phyloP scores from a whole-genome alignment of 2,113 vertebrate species.

The Periophthalmus modestus region DNA sequence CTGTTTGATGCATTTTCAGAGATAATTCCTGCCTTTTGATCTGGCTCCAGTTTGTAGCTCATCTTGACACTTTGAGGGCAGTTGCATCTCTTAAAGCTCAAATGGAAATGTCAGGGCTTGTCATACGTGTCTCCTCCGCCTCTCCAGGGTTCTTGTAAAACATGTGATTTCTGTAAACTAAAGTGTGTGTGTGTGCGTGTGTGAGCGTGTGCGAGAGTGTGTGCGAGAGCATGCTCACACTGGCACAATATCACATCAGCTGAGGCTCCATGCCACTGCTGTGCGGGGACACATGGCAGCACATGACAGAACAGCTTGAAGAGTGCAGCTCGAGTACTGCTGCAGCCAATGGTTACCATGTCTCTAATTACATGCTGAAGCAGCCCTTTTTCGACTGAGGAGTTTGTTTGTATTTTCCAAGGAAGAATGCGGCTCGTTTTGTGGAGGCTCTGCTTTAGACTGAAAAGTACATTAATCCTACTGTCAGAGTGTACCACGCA shows the following conservation, averaged over 20 bases:
- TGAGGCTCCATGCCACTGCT: constrained; percentile 50
- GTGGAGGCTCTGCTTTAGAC: neutral
- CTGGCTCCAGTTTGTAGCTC: constrained; percentile 25
- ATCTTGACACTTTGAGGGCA: constrained; percentile 69
- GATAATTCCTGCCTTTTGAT: constrained; percentile 51
- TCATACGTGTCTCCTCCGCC: constrained; percentile 51
- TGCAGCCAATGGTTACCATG: constrained; percentile 37
- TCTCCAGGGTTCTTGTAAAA: constrained; percentile 65
- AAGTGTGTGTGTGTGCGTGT: constrained; percentile 15
- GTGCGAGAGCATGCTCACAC: neutral
- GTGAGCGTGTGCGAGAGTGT: constrained; percentile 4
- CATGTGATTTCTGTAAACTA: constrained; percentile 57
- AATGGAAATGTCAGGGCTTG: constrained; percentile 69
- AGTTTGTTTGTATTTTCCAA: constrained; percentile 4
- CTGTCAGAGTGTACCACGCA: constrained; percentile 1
- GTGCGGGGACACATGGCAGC: constrained; percentile 59
- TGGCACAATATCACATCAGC: constrained; percentile 49
- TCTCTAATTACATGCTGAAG: constrained; percentile 25
- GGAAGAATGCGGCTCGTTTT: neutral
- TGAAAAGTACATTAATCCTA: neutral
- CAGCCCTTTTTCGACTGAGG: constrained; percentile 9
- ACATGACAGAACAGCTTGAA: constrained; percentile 62
- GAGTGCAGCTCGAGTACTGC: constrained; percentile 30
- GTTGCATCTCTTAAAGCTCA: constrained; percentile 53
- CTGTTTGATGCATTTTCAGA: constrained; percentile 46